Evolutionary conservation across 2,797 vertebrate species (phyloP), one percentile per base, ranked within the genome.

Genomic region (Pangasius macronema): DNA sequence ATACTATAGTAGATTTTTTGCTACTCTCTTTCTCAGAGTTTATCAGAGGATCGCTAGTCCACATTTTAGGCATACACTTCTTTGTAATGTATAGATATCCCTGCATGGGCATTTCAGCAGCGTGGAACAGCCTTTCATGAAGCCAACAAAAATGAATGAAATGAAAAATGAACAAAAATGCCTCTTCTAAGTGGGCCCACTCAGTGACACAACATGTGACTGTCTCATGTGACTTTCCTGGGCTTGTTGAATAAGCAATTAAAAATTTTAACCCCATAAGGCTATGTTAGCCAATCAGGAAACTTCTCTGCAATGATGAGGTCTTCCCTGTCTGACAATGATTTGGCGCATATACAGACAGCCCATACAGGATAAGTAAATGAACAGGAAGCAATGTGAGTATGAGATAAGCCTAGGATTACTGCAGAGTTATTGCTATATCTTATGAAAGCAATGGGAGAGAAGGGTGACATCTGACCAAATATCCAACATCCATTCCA

Each of bases 311-410:
- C 61, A 63, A 8, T n/a, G 9, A 83, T 67, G 16, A 67, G 18
- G n/a, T 67, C 42, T 51, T 14, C 39, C 61, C 46, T 67, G 39
- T 67, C 3, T 83, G 42, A 51, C n/a, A 67, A 33, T 67, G 33
- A 83, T 51, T 51, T 67, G 42, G 27, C 22, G 27, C 42, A 49
- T 67, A n/a, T 49, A 82, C 24, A 82, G 36, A 46, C 36, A 46
- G 39, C 57, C 59, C 39, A 82, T 61, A 81, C 36, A 73, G 55
- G 87, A 42, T 72, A 76, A 83, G 68, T 83, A 36, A 88, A 86
- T 53, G 59, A 85, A 80, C 49, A 68, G 55, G n/a, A 67, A 83
- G 61, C 61, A 83, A 83, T 83, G 81, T 51, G 27, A 67, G 14
- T 30, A 33, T 13, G 57, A 67, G 59, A 83, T 83, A 83, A 83